Percentiles rank a stretch among this genome's conserved stretches.
Evolutionary conservation across 2,113 vertebrate species (phyloP).

Genomic region (Brienomyrus longianalis): DNA sequence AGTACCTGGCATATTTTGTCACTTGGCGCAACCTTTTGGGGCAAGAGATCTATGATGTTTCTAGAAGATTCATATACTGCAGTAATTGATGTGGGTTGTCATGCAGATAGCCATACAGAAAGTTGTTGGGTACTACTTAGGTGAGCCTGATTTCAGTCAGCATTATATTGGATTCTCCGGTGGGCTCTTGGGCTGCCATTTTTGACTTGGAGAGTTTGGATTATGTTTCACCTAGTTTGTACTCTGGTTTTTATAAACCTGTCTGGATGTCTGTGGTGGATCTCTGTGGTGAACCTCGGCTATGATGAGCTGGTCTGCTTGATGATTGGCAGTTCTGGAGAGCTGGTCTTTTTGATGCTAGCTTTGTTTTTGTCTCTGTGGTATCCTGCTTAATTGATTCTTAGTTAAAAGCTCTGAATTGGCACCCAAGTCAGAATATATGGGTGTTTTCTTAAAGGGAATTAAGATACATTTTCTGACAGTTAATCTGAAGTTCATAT

Average conservation of each 20-base stretch:
- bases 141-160: neutral
- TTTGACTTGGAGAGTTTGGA: neutral
- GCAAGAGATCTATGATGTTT: neutral
- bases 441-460: neutral
- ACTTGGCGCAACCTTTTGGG: neutral
- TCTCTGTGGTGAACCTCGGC: neutral
- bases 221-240: neutral
- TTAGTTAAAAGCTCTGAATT: neutral
- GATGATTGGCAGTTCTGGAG: neutral
- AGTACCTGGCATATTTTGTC: neutral
- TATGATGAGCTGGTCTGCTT: neutral
- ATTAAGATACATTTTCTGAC: neutral
- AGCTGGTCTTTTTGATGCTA: neutral
- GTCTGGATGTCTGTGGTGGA: neutral
- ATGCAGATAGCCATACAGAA: neutral
- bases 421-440: neutral
- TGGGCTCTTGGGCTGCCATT: neutral
- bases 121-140: neutral
- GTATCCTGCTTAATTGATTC: neutral
- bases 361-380: neutral
- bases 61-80: neutral
- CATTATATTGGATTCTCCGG: neutral
- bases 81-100: neutral
- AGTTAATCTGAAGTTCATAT: neutral
- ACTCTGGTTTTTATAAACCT: neutral